Base-by-base conservation (phyloP, 2,797 vertebrate genomes). In the Enteromius radiatus region DNA sequence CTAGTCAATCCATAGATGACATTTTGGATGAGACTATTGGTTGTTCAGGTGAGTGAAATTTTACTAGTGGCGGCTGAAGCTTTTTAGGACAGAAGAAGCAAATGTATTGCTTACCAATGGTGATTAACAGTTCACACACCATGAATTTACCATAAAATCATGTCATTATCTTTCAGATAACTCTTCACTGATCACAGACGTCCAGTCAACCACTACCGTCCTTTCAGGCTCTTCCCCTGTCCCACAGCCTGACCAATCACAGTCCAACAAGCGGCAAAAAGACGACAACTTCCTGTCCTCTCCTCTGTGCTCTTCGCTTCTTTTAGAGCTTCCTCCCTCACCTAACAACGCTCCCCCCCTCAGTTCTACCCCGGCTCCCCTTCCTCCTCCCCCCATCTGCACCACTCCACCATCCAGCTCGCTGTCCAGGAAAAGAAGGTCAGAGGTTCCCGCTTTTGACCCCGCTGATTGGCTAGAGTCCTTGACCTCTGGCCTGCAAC, bases 401-500 rank as follows among this genome's bases (percentile, higher is more conserved):
- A 93, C 94, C 71, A 95, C 93, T 81, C 95, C 95, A 49, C 91
- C 92, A 0, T 91, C 92, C 36, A 84, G 75, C 1, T 84, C 88
- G 33, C 90, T 88, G 83, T 94, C 93, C 9, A 92, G 94, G 71
- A 95, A 94, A 71, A 92, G 95, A 78, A 92, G 95, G 15, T 91
- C 92, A 31, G 92, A 92, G 26, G 88, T 90, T 4, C 87, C 91
- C 3, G 70, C 89, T 15, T 95, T 95, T 21, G 96, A 97, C 5
- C 94, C 96, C 0, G 95, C 94, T 0, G 96, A 97, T 86, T 97
- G 96, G 96, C 93, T 97, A 17, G 96, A 97, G 85, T 94, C 94
- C 8, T 92, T 98, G 86, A 96, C 96, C 2, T 91, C 93, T 15
- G 93, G 95, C 85, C 91, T 96, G 76, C 90, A 93, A 56, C 89